These are phyloP conservation scores for Campopleginae sp. DNA, from an alignment of 2,888 invertebrate genomes.

Conservation along the genomic window DNA sequence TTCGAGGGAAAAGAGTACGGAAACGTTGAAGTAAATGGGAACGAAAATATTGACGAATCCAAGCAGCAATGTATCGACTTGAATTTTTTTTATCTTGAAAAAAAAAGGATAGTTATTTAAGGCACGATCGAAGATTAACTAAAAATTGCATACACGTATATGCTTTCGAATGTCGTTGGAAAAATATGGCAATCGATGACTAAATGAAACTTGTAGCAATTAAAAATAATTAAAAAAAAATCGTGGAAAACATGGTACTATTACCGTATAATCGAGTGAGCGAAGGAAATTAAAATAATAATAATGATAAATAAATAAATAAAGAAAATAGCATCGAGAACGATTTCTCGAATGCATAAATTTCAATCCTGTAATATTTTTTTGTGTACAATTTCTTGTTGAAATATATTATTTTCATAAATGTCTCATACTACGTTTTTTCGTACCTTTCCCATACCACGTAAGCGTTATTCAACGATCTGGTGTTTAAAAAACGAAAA, in stretches of 20 bases:
- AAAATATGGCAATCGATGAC: constrained; percentile 50
- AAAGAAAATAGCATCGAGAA: constrained; percentile 62
- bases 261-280: constrained; percentile 58
- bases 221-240: constrained; percentile 34
- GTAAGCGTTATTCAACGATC: neutral
- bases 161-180: constrained; percentile 54
- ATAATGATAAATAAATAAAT: constrained; percentile 37
- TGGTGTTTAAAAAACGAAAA: neutral
- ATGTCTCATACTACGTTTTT: constrained; percentile 45
- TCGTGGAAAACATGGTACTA: constrained; percentile 57
- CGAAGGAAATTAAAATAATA: constrained; percentile 35
- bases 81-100: constrained; percentile 36
- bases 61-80: constrained; percentile 33
- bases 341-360: constrained; percentile 68
- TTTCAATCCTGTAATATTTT: constrained; percentile 73
- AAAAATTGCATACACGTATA: constrained; percentile 40
- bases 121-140: constrained; percentile 43
- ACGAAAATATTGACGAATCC: constrained; percentile 37
- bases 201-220: constrained; percentile 46
- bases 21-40: constrained; percentile 20
- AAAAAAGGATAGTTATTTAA: constrained; percentile 42
- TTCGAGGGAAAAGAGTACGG: constrained; percentile 3
- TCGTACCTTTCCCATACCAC: constrained; percentile 15
- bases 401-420: constrained; percentile 74
- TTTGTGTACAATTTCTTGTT: constrained; percentile 74